phyloP scores from a whole-genome alignment of 1,140 invertebrate species.

The Megalonaias nervosa region DNA sequence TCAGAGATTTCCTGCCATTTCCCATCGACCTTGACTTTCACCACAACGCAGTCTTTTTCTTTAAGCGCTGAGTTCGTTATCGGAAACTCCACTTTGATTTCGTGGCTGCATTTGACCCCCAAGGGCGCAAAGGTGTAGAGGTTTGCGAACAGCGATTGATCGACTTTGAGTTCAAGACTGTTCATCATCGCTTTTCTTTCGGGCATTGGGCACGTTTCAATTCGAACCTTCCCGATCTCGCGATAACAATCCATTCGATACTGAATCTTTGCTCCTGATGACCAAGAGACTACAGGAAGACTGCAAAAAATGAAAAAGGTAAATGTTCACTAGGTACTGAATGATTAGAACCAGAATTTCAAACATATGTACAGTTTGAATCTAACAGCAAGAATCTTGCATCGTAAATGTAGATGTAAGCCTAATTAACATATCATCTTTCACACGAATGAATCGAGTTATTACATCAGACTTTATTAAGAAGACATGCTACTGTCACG shows the following conservation, averaged over 20 bases:
- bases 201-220: slow-evolving; percentile 23
- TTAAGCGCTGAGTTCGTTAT: neutral
- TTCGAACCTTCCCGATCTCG: slow-evolving; percentile 4
- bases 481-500: too few species aligned
- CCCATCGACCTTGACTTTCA: slow-evolving; percentile 15
- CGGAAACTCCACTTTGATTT: slow-evolving; percentile 16
- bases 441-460: too few species aligned
- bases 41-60: neutral
- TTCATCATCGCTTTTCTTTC: slow-evolving; percentile 13
- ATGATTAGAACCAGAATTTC: too few species aligned
- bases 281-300: slow-evolving; percentile 12
- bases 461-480: too few species aligned
- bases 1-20: slow-evolving; percentile 13
- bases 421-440: too few species aligned
- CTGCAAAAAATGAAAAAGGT: neutral
- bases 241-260: slow-evolving; percentile 15
- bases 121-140: neutral
- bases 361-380: too few species aligned
- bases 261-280: slow-evolving; percentile 2
- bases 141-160: slow-evolving; percentile 17
- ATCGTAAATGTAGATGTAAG: too few species aligned
- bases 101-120: neutral
- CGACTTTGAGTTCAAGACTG: slow-evolving; percentile 12
- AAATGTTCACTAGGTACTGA: neutral
- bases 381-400: too few species aligned